phyloP scores from a whole-genome alignment of 2,888 invertebrate genomes.

The Tinea pellionella region DNA sequence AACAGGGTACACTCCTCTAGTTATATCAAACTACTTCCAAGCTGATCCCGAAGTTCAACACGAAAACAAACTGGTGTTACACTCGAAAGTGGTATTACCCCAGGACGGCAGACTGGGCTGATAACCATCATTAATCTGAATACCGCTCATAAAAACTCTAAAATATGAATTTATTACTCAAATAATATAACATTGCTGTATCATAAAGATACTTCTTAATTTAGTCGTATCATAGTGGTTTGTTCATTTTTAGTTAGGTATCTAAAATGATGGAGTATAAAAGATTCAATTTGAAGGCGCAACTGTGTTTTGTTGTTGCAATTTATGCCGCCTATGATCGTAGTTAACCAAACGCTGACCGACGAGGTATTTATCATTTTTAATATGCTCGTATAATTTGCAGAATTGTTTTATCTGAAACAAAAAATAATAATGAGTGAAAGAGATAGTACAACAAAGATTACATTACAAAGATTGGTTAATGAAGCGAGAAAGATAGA shows the following conservation, averaged over 20 bases:
- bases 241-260: too few relatives aligned
- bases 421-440: neutral
- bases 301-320: constrained; percentile 35
- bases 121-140: too few relatives aligned
- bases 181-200: neutral
- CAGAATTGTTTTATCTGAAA: constrained; percentile 91
- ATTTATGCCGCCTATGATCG: constrained; percentile 81
- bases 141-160: too few relatives aligned
- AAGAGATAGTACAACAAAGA: neutral
- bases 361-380: constrained; percentile 98
- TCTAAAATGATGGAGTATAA: too few relatives aligned
- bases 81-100: too few relatives aligned
- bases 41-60: too few relatives aligned
- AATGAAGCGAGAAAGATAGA: neutral
- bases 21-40: too few relatives aligned
- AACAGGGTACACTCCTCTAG: too few relatives aligned
- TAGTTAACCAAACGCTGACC: constrained; percentile 97
- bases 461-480: neutral
- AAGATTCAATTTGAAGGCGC: neutral
- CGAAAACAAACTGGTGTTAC: too few relatives aligned
- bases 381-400: constrained; percentile 96
- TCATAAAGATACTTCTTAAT: neutral
- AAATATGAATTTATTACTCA: neutral
- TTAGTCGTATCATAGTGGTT: neutral
- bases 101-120: too few relatives aligned